A percentile compares a stretch with the other conserved stretches of the same genome.
These are phyloP conservation scores for Pseudotriccus pelzelni DNA, from an alignment of 2,797 vertebrate species.

Conservation along the genomic window DNA sequence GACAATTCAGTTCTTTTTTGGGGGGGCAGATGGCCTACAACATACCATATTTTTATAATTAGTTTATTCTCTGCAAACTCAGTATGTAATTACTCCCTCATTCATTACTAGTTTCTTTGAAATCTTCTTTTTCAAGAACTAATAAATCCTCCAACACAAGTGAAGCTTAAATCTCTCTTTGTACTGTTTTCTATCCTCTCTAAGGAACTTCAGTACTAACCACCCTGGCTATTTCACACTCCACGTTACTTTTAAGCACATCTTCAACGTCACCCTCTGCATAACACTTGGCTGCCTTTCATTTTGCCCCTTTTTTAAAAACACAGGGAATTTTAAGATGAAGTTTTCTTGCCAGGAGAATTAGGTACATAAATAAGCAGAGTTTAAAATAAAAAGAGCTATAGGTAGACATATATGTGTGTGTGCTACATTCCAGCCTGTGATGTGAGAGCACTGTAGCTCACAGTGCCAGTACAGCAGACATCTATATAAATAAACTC, in stretches of 20 bases:
- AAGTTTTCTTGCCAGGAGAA: not conserved
- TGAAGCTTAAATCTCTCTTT: constrained; percentile 37
- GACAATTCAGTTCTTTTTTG: constrained; percentile 20
- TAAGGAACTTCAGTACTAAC: constrained; percentile 28
- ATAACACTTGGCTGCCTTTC: not conserved
- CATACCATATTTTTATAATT: constrained; percentile 61
- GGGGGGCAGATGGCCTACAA: constrained; percentile 60
- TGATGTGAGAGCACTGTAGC: not conserved
- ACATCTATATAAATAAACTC: not conserved
- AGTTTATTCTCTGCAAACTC: constrained; percentile 61
- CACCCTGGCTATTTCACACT: constrained; percentile 3
- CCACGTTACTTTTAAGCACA: not conserved
- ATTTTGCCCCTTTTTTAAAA: not conserved
- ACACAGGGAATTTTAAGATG: not conserved
- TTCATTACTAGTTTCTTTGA: constrained; percentile 63
- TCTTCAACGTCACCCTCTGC: not conserved
- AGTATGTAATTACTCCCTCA: constrained; percentile 59
- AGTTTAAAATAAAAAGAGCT: not conserved
- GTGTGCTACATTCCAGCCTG: not conserved
- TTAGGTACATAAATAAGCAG: not conserved
- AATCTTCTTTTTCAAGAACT: constrained; percentile 54
- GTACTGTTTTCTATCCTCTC: not conserved
- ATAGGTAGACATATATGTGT: fast-evolving
- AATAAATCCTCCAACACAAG: constrained; percentile 54
- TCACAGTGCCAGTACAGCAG: not conserved